Percentiles rank a stretch among this genome's conserved stretches.
Evolutionary conservation across 2,888 invertebrate species (phyloP).

Genomic region (Aleiodes alternator): DNA sequence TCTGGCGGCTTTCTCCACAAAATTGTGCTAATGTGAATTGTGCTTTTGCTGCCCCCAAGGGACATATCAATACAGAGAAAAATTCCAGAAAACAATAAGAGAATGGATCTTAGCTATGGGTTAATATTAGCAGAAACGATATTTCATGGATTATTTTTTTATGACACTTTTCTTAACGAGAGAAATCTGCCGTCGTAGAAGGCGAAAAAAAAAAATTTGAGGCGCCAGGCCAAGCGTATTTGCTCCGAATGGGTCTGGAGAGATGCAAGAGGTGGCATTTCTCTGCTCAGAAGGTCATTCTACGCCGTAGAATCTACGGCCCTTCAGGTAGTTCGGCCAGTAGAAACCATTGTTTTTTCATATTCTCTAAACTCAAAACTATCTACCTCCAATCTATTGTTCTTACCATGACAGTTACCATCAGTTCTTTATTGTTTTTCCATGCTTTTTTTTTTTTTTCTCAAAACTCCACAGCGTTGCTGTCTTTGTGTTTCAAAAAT

Average conservation of each 20-base stretch:
- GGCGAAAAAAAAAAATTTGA: conserved; percentile 1
- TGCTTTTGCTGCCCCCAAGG: neutral
- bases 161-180: neutral
- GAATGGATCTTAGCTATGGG: neutral
- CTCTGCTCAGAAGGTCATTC: conserved; percentile 32
- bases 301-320: neutral
- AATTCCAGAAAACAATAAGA: neutral
- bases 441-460: conserved; percentile 20
- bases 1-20: neutral
- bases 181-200: neutral
- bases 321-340: conserved; percentile 45
- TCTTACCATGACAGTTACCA: conserved; percentile 1
- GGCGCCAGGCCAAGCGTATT: neutral
- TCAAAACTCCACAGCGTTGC: conserved; percentile 43
- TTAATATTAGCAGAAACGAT: neutral
- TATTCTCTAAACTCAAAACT: conserved; percentile 31
- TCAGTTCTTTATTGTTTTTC: conserved; percentile 34
- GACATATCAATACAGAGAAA: neutral
- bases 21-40: neutral
- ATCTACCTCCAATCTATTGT: conserved; percentile 42
- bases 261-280: conserved; percentile 11
- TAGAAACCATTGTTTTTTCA: conserved; percentile 49
- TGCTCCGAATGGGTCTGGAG: neutral
- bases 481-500: conserved; percentile 62
- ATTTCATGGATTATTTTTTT: neutral